Evolutionary conservation across 2,888 invertebrate genomes (phyloP).

Genomic region (Hymenopus coronatus): DNA sequence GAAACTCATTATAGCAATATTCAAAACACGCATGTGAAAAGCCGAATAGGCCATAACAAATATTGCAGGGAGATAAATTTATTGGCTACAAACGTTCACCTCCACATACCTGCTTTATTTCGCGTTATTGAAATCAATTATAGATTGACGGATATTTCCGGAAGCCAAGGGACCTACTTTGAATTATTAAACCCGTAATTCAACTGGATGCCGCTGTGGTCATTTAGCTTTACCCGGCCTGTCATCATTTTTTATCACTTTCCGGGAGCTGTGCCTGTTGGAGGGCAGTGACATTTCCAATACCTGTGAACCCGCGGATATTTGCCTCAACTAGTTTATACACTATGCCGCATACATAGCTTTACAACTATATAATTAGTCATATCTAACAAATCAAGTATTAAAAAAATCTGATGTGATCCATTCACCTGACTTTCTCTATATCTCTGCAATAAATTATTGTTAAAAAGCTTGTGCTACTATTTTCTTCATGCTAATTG

Average conservation of each 20-base stretch:
- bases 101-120: neutral
- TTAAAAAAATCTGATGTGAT: too few relatives aligned
- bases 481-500: too few relatives aligned
- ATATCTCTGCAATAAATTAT: too few relatives aligned
- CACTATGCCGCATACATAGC: too few relatives aligned
- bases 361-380: too few relatives aligned
- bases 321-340: too few relatives aligned
- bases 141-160: neutral
- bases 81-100: neutral
- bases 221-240: neutral
- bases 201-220: too few relatives aligned
- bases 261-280: neutral
- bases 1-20: neutral
- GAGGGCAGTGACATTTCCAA: neutral
- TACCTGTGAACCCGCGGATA: too few relatives aligned
- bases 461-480: too few relatives aligned
- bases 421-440: too few relatives aligned
- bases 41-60: neutral
- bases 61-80: neutral
- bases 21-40: neutral
- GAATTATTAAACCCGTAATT: neutral
- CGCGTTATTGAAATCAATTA: neutral
- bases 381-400: too few relatives aligned
- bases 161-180: neutral
- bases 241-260: neutral